Conservation (phyloP, 92 coral and sea anemone species). For the Pocillopora meandrina region DNA sequence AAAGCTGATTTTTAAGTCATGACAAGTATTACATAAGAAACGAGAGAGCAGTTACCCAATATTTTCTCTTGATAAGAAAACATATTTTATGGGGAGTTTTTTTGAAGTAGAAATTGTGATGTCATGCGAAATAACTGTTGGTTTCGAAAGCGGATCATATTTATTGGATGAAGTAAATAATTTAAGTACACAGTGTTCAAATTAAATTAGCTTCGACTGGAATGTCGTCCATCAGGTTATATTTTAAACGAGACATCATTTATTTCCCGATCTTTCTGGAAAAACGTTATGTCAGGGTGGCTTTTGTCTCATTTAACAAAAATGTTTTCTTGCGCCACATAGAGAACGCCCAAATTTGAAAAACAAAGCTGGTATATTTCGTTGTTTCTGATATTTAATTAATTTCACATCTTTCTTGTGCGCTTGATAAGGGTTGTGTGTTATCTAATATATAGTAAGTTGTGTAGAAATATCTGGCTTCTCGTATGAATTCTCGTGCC, state of each 20-base stretch:
- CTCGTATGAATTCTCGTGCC: no score
- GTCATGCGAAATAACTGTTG: constrained; percentile 4
- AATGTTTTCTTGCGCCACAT: neutral
- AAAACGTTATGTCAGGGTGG: neutral
- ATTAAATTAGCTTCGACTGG: constrained; percentile 10
- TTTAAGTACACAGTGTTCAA: neutral
- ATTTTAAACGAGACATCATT: neutral
- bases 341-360: neutral
- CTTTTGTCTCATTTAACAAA: neutral
- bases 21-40: no score
- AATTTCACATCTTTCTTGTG: neutral
- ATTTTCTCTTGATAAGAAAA: neutral
- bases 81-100: neutral
- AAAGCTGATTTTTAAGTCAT: no score
- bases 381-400: constrained; percentile 10
- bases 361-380: neutral
- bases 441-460: neutral
- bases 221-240: neutral
- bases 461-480: no score
- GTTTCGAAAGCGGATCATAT: neutral
- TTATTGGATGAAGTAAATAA: constrained; percentile 5
- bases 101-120: neutral
- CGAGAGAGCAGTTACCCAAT: no score
- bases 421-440: neutral
- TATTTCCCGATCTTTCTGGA: neutral